These are phyloP conservation scores for Dysidea cf. avara DNA, from an alignment of 37 sponge, comb jelly and placozoan species.

Conservation along the genomic window DNA sequence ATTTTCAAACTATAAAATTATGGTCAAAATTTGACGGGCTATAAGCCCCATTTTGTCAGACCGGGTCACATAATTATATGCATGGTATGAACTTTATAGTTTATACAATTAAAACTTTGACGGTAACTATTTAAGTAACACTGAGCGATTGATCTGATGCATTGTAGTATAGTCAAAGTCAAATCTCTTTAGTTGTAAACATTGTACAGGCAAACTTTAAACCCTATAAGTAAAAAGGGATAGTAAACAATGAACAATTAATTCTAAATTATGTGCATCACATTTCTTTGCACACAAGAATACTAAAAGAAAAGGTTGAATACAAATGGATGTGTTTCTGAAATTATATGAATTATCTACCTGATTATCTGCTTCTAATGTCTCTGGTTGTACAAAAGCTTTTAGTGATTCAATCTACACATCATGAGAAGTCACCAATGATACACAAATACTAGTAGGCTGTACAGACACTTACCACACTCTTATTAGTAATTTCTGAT, in stretches of 20 bases:
- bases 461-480: conserved; percentile 72
- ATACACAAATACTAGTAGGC: too few species aligned
- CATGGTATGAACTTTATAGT: too few species aligned
- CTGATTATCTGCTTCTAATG: conserved; percentile 78
- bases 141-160: conserved; percentile 89
- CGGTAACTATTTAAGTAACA: too few species aligned
- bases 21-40: too few species aligned
- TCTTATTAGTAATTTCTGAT: conserved; percentile 40
- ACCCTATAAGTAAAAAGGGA: conserved; percentile 65
- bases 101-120: too few species aligned
- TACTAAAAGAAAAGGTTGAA: conserved; percentile 52
- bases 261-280: conserved; percentile 92
- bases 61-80: too few species aligned
- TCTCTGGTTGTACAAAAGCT: conserved; percentile 87
- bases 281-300: conserved; percentile 77
- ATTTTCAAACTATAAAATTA: too few species aligned
- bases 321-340: background rate
- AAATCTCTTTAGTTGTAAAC: conserved; percentile 94
- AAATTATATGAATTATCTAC: conserved; percentile 10
- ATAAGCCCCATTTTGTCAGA: too few species aligned
- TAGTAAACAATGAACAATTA: conserved; percentile 64
- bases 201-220: conserved; percentile 91
- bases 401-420: conserved; percentile 76
- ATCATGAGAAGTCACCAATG: too few species aligned
- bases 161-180: conserved; percentile 90